phyloP scores from a whole-genome alignment of 2,888 invertebrate species.

The Tolmerus cingulatus region DNA sequence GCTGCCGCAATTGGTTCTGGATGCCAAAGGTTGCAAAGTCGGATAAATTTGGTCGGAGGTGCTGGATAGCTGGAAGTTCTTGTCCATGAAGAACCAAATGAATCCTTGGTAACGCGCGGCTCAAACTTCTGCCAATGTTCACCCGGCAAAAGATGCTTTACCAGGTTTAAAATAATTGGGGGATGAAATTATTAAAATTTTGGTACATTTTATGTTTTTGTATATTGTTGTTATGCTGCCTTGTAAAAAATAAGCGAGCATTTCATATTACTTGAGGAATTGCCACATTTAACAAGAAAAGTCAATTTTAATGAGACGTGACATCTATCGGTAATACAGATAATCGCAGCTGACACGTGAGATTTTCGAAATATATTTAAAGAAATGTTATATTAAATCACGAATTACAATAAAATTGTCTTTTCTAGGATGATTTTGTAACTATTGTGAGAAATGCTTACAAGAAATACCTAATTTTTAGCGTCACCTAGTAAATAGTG shows the following conservation, averaged over 20 bases:
- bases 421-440: background rate
- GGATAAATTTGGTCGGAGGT: background rate
- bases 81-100: background rate
- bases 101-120: background rate
- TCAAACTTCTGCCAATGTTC: background rate
- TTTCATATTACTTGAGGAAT: background rate
- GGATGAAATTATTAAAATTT: background rate
- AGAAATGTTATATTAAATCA: background rate
- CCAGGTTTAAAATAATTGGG: background rate
- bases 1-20: background rate
- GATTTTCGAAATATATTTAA: background rate
- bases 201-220: background rate
- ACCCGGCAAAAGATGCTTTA: background rate
- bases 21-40: background rate
- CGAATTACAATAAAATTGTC: background rate
- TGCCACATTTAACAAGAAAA: background rate
- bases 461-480: background rate
- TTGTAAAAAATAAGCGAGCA: background rate
- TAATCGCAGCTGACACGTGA: background rate
- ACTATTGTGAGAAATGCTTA: background rate
- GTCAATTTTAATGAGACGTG: background rate
- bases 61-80: background rate
- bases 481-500: background rate
- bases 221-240: background rate
- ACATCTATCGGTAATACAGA: background rate